These are phyloP conservation scores for Uria lomvia DNA, from an alignment of 2,113 vertebrate species.

Conservation along the genomic window DNA sequence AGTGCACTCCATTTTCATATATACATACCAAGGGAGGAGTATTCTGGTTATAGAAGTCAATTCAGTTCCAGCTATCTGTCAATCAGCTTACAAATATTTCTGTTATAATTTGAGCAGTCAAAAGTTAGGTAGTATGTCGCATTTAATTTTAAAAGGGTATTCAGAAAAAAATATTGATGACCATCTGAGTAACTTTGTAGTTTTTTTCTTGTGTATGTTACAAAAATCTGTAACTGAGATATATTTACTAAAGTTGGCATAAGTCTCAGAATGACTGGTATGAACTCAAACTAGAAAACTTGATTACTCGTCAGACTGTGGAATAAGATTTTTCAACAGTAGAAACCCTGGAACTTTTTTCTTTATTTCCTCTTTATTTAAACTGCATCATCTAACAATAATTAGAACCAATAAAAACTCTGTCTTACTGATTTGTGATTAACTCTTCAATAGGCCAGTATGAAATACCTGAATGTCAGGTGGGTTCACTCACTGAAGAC, in stretches of 20 bases:
- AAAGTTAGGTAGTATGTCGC: not conserved
- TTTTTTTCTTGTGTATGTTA: not conserved
- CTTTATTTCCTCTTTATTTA: not conserved
- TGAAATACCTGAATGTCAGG: not conserved
- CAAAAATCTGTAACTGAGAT: not conserved
- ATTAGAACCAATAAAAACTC: not conserved
- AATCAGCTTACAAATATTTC: slow-evolving; percentile 19
- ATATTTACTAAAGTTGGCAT: not conserved
- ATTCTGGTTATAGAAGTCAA: not conserved
- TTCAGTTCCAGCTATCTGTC: slow-evolving; percentile 23
- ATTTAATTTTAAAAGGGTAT: not conserved
- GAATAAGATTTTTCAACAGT: not conserved
- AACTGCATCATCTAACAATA: not conserved
- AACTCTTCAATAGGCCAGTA: not conserved
- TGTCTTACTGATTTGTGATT: not conserved
- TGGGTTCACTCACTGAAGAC: not conserved
- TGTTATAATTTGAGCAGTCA: not conserved
- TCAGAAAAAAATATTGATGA: not conserved
- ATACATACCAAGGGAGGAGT: not conserved
- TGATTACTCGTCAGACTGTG: not conserved
- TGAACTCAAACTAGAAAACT: not conserved
- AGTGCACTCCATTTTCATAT: slow-evolving; percentile 36
- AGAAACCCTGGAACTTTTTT: not conserved
- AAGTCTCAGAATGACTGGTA: not conserved
- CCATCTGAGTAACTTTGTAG: not conserved